Evolutionary conservation across 1,140 invertebrate genomes (phyloP), one percentile per base, ranked within the genome.

Genomic region (Pomacea maculata): DNA sequence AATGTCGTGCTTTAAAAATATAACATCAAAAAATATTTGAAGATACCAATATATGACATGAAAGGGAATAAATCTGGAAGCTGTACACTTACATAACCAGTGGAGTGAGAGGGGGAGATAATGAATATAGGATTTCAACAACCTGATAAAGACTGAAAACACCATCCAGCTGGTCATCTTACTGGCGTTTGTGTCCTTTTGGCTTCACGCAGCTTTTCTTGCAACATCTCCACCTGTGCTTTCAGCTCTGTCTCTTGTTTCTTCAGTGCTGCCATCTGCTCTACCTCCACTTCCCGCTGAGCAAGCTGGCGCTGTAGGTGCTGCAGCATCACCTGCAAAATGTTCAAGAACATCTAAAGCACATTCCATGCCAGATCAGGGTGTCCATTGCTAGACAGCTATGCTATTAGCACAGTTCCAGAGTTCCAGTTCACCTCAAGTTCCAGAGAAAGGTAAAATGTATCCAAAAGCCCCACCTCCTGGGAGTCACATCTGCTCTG

Each of bases 401-500:
- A 45, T 45, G 34, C 34, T 45, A 45, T 45, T 45, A 45, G 34
- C 34, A 45, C 34, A 45, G 1, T 45, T 45, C 34, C 34, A 45
- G 34, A 45, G 34, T 45, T 45, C 34, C 34, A 45, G 34, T 6
- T 4, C 34, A 45, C 34, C 34, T 45, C 34, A 45, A 45, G 34
- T 45, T 45, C 6, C 34, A 45, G 34, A 45, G 34, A 45, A 45
- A 45, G 34, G 34, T 75, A 14, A 21, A 45, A 75, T 12, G 21
- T 52, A 54, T 11, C 21, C 25, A 21, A 34, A 52, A 71, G 25
- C 6, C 75, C 77, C 82, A 89, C 90, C 87, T 91, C 85, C 71
- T 91, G 90, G 45, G 89, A 86, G 77, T 90, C 88, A 68, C 87
- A 85, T 84, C 88, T 88, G 75, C 85, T 89, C 80, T 90, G 87